These are phyloP conservation scores for Asarcornis scutulata DNA, from an alignment of 2,113 vertebrate genomes.

Conservation along the genomic window DNA sequence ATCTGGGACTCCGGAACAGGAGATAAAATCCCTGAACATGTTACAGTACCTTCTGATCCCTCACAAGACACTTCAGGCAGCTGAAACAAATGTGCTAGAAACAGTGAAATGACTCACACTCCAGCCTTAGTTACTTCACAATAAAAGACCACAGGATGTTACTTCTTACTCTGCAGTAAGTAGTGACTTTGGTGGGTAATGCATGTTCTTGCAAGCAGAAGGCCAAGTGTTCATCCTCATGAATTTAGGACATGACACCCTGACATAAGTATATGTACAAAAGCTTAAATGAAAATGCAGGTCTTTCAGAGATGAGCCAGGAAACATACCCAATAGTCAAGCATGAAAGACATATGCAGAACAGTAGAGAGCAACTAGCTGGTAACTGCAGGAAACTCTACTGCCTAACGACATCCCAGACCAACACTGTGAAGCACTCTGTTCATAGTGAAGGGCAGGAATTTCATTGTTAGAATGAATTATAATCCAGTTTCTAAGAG, in stretches of 20 bases:
- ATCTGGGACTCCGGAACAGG: not conserved
- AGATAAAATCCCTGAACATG: not conserved
- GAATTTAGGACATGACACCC: not conserved
- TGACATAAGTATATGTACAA: not conserved
- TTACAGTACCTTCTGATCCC: conserved; percentile 3
- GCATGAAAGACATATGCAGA: not conserved
- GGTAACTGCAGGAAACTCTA: not conserved
- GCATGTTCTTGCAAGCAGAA: not conserved
- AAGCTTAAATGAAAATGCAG: not conserved
- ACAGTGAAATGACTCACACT: conserved; percentile 24
- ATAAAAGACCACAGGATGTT: conserved; percentile 39
- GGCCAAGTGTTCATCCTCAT: not conserved
- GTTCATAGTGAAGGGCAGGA: not conserved
- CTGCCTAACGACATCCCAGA: not conserved
- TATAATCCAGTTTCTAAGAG: not conserved
- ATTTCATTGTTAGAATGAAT: not conserved
- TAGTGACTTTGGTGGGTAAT: not conserved
- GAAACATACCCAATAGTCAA: not conserved
- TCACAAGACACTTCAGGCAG: not conserved
- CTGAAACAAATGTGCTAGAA: conserved; percentile 20
- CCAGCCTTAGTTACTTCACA: not conserved
- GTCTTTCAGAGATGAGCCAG: not conserved
- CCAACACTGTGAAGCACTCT: not conserved
- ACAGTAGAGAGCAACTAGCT: not conserved
- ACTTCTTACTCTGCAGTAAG: not conserved